Evolutionary conservation across 2,797 vertebrate genomes (phyloP).

Genomic region (Oophaga sylvatica): DNA sequence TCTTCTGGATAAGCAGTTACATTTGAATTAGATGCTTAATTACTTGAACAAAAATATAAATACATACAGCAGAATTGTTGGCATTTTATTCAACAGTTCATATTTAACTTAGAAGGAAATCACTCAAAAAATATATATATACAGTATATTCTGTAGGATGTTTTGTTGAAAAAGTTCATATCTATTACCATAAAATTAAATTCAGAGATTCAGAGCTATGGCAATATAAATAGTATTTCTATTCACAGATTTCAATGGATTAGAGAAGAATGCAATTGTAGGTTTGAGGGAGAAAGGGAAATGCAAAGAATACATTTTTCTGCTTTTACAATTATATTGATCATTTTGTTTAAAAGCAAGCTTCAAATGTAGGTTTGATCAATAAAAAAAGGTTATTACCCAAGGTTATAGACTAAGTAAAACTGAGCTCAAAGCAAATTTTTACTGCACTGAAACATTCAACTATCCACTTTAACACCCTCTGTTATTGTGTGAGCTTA

Average conservation of each 20-base stretch:
- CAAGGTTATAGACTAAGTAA: slow-evolving; percentile 58
- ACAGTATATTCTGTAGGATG: neutral
- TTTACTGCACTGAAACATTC: slow-evolving; percentile 57
- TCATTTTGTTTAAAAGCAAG: slow-evolving; percentile 55
- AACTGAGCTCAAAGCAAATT: slow-evolving; percentile 36
- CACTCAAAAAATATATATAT: neutral
- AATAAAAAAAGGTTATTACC: slow-evolving; percentile 58
- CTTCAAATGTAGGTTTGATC: slow-evolving; percentile 58
- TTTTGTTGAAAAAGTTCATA: neutral
- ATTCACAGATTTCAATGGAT: slow-evolving; percentile 1
- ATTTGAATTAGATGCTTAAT: no score
- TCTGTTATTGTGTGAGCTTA: slow-evolving; percentile 61
- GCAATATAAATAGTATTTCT: slow-evolving; percentile 1
- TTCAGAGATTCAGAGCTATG: no score
- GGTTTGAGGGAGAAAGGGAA: slow-evolving; percentile 51
- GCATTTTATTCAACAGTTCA: no score
- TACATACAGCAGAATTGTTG: no score
- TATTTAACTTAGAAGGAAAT: neutral
- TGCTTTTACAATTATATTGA: slow-evolving; percentile 56
- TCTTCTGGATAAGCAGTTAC: no score
- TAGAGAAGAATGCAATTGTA: slow-evolving; percentile 4
- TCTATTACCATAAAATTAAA: neutral
- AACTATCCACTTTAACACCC: slow-evolving; percentile 58
- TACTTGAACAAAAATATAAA: no score
- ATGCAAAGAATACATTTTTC: slow-evolving; percentile 32